Base-by-base conservation (phyloP, 2,888 invertebrate species). In the Eilema sororculum region DNA sequence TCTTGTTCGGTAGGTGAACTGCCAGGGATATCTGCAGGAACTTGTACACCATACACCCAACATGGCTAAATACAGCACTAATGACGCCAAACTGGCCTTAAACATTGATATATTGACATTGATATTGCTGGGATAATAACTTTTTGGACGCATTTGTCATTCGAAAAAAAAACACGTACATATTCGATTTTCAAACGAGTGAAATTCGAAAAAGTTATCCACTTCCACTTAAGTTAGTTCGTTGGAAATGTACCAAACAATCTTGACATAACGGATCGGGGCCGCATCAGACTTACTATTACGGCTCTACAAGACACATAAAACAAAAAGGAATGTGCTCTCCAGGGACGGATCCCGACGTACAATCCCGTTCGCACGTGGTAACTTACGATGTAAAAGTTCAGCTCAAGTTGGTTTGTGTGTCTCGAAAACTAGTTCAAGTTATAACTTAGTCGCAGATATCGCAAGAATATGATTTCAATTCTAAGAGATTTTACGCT, bases 301-400 rank as follows among this genome's bases (percentile, higher is more conserved):
- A 66, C 58, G 12, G 30, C 28, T 67, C 61, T 56, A 33, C 37
- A 59, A 65, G 22, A 72, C 22, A 62, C 60, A 68, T 61, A 66
- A 68, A 78, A 68, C 72, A 75, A 70, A 71, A 76, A 81, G 80
- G 81, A 84, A 85, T 85, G 81, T 81, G 79, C 80, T 85, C 87
- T 84, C 85, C 59, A 58, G 73, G 81, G 85, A 81, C 74, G 75
- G 75, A 79, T 82, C 82, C 78, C 74, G 74, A 77, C 75, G 56
- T 22, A 64, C 67, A 70, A 76, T 78, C 67, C 73, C 71, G 77
- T 72, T 76, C 73, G 74, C 79, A 79, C 81, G 78, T 79, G 74
- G 76, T 77, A 81, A 84, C 79, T 80, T 76, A 70, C 71, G 73
- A 76, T 72, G 78, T 72, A 70, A 78, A 81, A 85, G 77, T 84